phyloP scores from a whole-genome alignment of 2,888 invertebrate species.

The Nephrotoma flavescens region DNA sequence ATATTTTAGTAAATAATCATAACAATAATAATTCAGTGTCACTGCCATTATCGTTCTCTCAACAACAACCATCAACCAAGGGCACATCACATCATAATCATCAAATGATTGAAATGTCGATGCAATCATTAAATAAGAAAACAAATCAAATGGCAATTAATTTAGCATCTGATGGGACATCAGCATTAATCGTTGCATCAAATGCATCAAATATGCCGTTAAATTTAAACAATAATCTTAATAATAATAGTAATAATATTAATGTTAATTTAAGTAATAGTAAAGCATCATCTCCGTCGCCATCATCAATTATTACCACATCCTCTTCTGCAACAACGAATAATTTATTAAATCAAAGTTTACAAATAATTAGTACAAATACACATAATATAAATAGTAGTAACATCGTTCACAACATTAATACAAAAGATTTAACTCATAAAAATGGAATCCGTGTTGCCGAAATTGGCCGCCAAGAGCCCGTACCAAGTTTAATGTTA shows the following conservation, averaged over 20 bases:
- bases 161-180: slow-evolving; percentile 6
- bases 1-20: neutral
- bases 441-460: slow-evolving; percentile 12
- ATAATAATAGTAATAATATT: slow-evolving; percentile 3
- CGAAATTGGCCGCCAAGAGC: slow-evolving; percentile 5
- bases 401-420: neutral
- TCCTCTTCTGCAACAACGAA: slow-evolving; percentile 8
- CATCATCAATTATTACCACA: slow-evolving; percentile 5
- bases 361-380: slow-evolving; percentile 10
- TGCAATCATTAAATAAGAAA: neutral
- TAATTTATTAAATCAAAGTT: slow-evolving; percentile 5
- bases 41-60: slow-evolving; percentile 20
- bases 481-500: slow-evolving; percentile 3
- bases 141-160: slow-evolving; percentile 6
- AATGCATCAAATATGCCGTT: slow-evolving; percentile 9
- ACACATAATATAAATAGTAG: neutral
- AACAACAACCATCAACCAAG: slow-evolving; percentile 6
- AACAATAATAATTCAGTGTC: slow-evolving; percentile 17
- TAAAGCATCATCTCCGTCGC: slow-evolving; percentile 3
- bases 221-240: slow-evolving; percentile 6
- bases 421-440: slow-evolving; percentile 10
- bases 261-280: neutral
- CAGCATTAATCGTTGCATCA: slow-evolving; percentile 4
- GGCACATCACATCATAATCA: slow-evolving; percentile 8
- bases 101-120: slow-evolving; percentile 3